Conservation (phyloP, 2,113 vertebrate species). For the Phaethon lepturus region DNA sequence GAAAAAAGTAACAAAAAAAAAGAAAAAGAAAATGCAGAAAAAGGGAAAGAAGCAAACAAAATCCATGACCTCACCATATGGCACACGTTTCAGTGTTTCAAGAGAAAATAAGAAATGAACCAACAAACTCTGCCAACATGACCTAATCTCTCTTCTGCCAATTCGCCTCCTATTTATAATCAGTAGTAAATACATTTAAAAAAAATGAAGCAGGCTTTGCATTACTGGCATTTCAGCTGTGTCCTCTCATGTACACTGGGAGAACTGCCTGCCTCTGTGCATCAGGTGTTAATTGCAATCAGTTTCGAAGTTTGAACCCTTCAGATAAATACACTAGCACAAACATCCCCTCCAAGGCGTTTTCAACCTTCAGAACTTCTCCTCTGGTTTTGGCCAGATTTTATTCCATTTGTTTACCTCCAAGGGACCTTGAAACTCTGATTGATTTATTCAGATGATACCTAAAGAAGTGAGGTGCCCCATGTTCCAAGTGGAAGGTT, state of each 20-base stretch:
- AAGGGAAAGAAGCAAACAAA: accelerated
- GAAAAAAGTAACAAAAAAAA: background rate
- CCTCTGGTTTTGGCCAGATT: background rate
- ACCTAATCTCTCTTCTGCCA: background rate
- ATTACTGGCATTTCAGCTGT: background rate
- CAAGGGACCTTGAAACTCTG: background rate
- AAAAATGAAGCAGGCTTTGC: background rate
- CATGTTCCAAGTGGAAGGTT: background rate
- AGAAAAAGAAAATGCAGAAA: too few relatives aligned
- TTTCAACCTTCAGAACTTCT: background rate
- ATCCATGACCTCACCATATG: background rate
- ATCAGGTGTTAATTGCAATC: background rate
- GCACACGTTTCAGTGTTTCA: background rate
- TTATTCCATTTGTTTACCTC: background rate
- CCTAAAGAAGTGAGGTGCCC: background rate
- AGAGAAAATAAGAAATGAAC: background rate
- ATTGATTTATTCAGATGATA: accelerated
- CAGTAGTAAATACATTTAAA: background rate
- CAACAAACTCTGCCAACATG: background rate
- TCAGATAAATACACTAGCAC: background rate
- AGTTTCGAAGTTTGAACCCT: background rate
- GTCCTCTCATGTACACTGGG: background rate
- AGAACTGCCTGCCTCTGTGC: background rate
- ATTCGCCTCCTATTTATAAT: background rate
- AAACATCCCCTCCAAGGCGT: background rate